phyloP scores from a whole-genome alignment of 2,797 vertebrate species.

The Bradypodion ventrale region DNA sequence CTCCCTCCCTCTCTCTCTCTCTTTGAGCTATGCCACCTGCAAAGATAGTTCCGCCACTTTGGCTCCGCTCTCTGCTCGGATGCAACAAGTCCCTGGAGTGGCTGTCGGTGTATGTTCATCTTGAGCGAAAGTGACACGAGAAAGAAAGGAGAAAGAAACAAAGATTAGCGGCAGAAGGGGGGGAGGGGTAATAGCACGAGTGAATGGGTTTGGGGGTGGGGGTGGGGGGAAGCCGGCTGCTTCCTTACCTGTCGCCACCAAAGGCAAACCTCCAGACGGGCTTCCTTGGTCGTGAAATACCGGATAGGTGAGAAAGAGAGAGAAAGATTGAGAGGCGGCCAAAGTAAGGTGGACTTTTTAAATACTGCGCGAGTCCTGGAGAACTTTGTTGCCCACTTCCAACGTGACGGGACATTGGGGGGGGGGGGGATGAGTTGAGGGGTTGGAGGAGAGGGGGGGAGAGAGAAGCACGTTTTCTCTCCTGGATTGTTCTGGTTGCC shows the following conservation, averaged over 20 bases:
- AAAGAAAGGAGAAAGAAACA: neutral
- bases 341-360: constrained; percentile 64
- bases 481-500: constrained; percentile 62
- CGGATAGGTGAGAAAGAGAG: neutral
- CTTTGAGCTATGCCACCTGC: constrained; percentile 5
- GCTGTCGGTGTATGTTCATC: constrained; percentile 60
- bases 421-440: constrained; percentile 37
- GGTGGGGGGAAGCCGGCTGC: constrained; percentile 16
- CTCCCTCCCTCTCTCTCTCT: neutral
- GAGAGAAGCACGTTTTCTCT: constrained; percentile 69
- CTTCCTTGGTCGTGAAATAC: constrained; percentile 67
- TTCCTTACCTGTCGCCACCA: constrained; percentile 75
- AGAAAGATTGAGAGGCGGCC: constrained; percentile 63
- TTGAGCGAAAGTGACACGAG: constrained; percentile 52
- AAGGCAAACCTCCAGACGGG: constrained; percentile 64
- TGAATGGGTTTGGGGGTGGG: too few relatives aligned
- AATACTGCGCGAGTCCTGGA: constrained; percentile 54
- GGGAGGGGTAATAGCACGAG: fast-evolving
- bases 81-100: constrained; percentile 90
- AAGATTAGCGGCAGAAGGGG: too few relatives aligned
- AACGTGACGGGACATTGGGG: constrained; percentile 13
- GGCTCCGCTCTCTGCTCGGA: constrained; percentile 62
- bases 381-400: constrained; percentile 73
- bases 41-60: constrained; percentile 50
- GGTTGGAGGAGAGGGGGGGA: constrained; percentile 63